Evolutionary conservation across 2,113 vertebrate genomes (phyloP).

Genomic region (Ploceus nigricollis): DNA sequence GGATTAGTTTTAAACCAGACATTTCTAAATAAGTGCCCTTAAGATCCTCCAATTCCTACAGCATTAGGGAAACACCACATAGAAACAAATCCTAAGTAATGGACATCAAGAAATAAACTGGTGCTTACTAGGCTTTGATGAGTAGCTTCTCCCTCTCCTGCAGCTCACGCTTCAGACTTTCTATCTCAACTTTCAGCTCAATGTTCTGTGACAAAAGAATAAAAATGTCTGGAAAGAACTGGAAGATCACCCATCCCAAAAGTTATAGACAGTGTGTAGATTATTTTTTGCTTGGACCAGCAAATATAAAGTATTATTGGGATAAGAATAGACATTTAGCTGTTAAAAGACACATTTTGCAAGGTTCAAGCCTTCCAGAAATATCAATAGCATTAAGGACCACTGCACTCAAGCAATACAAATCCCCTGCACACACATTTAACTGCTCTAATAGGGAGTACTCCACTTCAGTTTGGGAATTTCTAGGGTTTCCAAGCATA

Average conservation of each 20-base stretch:
- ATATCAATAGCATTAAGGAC: neutral
- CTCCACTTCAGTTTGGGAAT: neutral
- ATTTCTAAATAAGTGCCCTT: neutral
- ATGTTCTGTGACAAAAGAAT: conserved; percentile 83
- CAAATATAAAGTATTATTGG: neutral
- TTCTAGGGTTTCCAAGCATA: neutral
- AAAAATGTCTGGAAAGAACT: neutral
- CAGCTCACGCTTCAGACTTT: conserved; percentile 91
- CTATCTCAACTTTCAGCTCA: conserved; percentile 94
- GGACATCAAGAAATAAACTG: neutral
- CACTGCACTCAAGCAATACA: neutral
- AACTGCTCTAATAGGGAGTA: accelerated
- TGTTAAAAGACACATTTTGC: neutral
- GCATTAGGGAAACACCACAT: neutral
- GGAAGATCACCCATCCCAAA: neutral
- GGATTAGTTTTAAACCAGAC: neutral
- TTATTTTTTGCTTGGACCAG: neutral
- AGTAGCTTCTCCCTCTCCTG: conserved; percentile 91
- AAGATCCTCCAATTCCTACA: neutral
- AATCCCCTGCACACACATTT: neutral
- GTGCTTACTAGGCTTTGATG: conserved; percentile 93
- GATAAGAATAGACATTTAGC: neutral
- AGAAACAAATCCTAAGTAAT: neutral
- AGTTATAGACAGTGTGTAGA: neutral
- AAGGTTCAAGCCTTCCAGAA: neutral